These are phyloP conservation scores for Capricornis sumatraensis DNA, from an alignment of 2,113 vertebrate genomes.

Conservation along the genomic window DNA sequence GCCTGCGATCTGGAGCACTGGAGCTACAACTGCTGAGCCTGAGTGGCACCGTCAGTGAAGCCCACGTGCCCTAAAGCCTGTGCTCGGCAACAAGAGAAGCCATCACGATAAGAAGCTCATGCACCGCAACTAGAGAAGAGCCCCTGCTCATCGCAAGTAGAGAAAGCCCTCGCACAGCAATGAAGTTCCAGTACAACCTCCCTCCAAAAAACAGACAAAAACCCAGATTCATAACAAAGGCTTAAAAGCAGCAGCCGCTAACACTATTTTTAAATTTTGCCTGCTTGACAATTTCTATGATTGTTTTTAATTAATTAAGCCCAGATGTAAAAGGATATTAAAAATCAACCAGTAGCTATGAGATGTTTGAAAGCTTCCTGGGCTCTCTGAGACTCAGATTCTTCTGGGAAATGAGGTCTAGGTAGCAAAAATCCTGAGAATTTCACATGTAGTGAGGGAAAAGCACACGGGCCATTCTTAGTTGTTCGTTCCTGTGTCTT, in stretches of 20 bases:
- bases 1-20: rapidly evolving
- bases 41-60: neutral
- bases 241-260: neutral
- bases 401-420: neutral
- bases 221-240: neutral
- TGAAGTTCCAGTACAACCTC: neutral
- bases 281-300: neutral
- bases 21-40: neutral
- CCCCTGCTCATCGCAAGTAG: neutral
- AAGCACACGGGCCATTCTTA: neutral
- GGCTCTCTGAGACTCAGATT: neutral
- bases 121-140: neutral
- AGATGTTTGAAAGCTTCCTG: neutral
- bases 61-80: neutral
- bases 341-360: neutral
- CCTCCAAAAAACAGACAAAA: neutral
- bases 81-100: neutral
- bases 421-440: neutral
- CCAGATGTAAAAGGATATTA: neutral
- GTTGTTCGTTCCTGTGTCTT: neutral
- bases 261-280: neutral
- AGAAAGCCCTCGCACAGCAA: neutral
- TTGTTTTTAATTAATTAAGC: neutral
- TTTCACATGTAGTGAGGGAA: neutral
- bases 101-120: neutral